Percentiles rank a stretch among this genome's conserved stretches.
Conservation (phyloP, 2,797 vertebrate species). For the Eptatretus atami region DNA sequence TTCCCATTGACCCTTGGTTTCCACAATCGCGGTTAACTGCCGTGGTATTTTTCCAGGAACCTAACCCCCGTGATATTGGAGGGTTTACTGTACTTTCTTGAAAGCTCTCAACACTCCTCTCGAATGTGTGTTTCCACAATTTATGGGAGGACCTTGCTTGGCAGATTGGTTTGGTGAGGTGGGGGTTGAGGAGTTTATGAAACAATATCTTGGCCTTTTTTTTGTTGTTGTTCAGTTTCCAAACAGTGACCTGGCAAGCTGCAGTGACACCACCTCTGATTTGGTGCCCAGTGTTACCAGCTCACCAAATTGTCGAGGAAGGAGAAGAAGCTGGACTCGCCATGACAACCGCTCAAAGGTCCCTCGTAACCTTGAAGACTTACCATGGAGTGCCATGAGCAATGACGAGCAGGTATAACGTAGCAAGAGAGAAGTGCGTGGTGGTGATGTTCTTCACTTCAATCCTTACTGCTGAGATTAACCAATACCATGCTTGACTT, state of each 20-base stretch:
- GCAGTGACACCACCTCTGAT: constrained; percentile 82
- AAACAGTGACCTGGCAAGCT: constrained; percentile 76
- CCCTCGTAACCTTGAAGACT: constrained; percentile 68
- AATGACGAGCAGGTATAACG: constrained; percentile 60
- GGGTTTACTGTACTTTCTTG: no score
- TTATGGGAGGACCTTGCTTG: no score
- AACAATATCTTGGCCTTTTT: background rate
- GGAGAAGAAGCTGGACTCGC: constrained; percentile 27
- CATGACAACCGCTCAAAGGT: constrained; percentile 51
- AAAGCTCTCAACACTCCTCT: no score
- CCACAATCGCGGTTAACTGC: no score
- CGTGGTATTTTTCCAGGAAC: no score
- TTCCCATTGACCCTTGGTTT: no score
- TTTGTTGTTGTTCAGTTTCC: constrained; percentile 35
- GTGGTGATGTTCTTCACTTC: background rate
- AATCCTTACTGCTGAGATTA: background rate
- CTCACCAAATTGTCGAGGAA: constrained; percentile 27
- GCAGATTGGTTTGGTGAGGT: no score
- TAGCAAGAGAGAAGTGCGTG: background rate
- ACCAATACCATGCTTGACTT: background rate
- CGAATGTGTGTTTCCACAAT: no score
- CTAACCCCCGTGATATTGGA: no score
- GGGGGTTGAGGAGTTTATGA: no score
- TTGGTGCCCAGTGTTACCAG: constrained; percentile 85
- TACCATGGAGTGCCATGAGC: constrained; percentile 93